Percentiles rank a stretch among this genome's conserved stretches.
Evolutionary conservation across 2,797 vertebrate species (phyloP).

Genomic region (Serranus cabrilla): DNA sequence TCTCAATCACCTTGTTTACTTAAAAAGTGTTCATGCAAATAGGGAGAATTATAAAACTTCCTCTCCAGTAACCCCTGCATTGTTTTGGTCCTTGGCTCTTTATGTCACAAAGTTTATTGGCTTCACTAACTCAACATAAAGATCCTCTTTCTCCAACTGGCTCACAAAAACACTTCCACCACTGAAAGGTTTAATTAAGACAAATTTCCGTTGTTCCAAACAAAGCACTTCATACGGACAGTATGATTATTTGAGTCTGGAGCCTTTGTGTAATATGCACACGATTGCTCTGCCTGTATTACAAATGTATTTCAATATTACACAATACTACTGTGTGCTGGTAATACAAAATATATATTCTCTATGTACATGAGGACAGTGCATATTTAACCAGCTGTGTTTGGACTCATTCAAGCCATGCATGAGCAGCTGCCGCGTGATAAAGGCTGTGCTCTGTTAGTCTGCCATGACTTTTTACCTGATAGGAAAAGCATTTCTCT

Average conservation of each 20-base stretch:
- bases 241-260: constrained; percentile 15
- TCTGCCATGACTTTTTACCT: constrained; percentile 60
- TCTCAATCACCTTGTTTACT: not conserved
- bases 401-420: constrained; percentile 52
- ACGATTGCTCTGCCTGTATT: constrained; percentile 47
- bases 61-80: not conserved
- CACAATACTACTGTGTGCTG: constrained; percentile 54
- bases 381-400: constrained; percentile 74
- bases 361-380: constrained; percentile 84
- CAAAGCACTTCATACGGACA: constrained; percentile 23
- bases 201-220: constrained; percentile 3
- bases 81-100: constrained; percentile 47
- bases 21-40: not conserved
- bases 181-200: constrained; percentile 32
- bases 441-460: constrained; percentile 44
- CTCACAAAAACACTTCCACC: constrained; percentile 11
- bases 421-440: constrained; percentile 46
- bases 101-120: not conserved
- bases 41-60: not conserved
- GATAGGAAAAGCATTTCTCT: constrained; percentile 60
- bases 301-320: constrained; percentile 50
- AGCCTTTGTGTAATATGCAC: constrained; percentile 37
- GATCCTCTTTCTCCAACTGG: constrained; percentile 15
- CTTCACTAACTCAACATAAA: constrained; percentile 15
- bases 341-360: constrained; percentile 84